A percentile compares a stretch with the other conserved stretches of the same genome.
Evolutionary conservation across 2,113 vertebrate genomes (phyloP).

Genomic region (Ciconia maguari): DNA sequence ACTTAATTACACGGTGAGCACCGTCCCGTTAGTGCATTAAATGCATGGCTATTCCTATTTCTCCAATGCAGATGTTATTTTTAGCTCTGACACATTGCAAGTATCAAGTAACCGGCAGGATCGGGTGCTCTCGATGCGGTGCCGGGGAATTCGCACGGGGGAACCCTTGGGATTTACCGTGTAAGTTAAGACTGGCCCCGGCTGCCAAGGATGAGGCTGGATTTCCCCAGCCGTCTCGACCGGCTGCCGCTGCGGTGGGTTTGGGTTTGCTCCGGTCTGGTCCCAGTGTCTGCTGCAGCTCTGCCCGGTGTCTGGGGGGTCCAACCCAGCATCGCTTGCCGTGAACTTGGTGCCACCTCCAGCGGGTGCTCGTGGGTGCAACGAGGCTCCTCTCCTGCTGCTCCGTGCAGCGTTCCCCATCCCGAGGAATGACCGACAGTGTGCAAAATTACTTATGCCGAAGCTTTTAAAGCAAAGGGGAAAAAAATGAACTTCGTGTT

Average conservation of each 20-base stretch:
- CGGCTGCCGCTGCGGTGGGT: neutral
- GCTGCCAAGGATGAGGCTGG: neutral
- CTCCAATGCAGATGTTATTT: slow-evolving; percentile 17
- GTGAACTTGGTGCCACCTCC: neutral
- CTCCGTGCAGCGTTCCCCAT: neutral
- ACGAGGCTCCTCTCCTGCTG: neutral
- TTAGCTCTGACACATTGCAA: neutral
- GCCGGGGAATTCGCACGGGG: neutral
- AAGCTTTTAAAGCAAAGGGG: neutral
- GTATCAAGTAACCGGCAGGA: neutral
- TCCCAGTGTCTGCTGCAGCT: neutral
- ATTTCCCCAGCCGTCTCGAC: neutral
- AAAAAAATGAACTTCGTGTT: accelerated
- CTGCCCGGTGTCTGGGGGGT: neutral
- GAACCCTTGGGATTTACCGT: slow-evolving; percentile 26
- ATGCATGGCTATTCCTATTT: neutral
- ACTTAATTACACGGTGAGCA: neutral
- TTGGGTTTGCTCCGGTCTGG: neutral
- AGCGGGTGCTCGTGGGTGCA: neutral
- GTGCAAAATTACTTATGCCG: neutral
- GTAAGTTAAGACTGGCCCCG: neutral
- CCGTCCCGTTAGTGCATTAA: neutral
- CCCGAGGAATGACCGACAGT: accelerated
- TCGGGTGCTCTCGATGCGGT: neutral
- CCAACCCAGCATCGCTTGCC: neutral